These are phyloP conservation scores for Abrostola tripartita DNA, from an alignment of 2,888 invertebrate genomes.

Conservation along the genomic window DNA sequence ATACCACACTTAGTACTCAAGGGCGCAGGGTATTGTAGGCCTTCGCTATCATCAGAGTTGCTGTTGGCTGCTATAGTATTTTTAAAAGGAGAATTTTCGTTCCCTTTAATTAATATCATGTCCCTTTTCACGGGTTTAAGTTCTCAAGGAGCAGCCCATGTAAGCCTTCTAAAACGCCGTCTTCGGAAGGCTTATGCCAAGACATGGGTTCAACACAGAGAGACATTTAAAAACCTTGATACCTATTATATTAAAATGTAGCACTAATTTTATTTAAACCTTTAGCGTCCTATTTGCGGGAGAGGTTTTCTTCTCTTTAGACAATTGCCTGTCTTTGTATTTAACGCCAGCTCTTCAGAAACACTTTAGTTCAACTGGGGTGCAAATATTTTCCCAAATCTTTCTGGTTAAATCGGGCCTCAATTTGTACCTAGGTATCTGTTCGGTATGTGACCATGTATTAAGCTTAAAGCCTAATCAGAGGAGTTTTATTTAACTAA, in stretches of 20 bases:
- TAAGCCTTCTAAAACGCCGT: conserved; percentile 1
- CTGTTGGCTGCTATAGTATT: conserved; percentile 9
- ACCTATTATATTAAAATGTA: neutral
- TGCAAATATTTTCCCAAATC: too few relatives aligned
- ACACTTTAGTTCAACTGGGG: too few relatives aligned
- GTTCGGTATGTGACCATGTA: too few relatives aligned
- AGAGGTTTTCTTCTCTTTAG: too few relatives aligned
- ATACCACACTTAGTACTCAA: conserved; percentile 40
- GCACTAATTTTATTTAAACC: neutral
- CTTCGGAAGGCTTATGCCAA: neutral
- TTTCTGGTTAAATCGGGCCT: too few relatives aligned
- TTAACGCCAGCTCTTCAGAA: too few relatives aligned
- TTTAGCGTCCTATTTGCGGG: neutral
- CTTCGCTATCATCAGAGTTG: conserved; percentile 24
- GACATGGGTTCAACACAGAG: conserved; percentile 3
- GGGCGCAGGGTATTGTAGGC: conserved; percentile 23
- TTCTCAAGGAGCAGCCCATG: conserved; percentile 2
- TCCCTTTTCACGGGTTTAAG: conserved; percentile 2
- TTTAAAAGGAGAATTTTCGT: neutral
- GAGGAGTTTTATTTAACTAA: too few relatives aligned
- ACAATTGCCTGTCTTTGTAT: too few relatives aligned
- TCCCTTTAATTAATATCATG: conserved; percentile 1
- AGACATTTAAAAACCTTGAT: conserved; percentile 1
- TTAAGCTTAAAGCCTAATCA: too few relatives aligned
- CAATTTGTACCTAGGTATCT: too few relatives aligned